phyloP scores from a whole-genome alignment of 2,797 vertebrate genomes.

The Enteromius thamalakanensis region DNA sequence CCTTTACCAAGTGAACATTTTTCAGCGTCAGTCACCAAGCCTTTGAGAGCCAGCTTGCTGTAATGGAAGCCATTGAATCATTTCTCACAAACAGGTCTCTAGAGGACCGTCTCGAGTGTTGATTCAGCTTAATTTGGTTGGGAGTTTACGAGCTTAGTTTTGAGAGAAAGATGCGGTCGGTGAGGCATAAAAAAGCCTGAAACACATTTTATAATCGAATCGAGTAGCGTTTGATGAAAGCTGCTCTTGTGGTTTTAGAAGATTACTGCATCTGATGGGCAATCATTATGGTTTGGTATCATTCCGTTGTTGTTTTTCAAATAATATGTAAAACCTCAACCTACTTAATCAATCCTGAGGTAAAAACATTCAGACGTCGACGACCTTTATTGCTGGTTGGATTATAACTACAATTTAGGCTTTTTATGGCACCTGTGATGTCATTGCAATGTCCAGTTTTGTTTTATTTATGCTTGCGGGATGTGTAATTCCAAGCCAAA shows the following conservation, averaged over 20 bases:
- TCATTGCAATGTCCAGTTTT: slow-evolving; percentile 42
- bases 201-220: slow-evolving; percentile 35
- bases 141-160: slow-evolving; percentile 37
- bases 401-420: slow-evolving; percentile 13
- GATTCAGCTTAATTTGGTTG: slow-evolving; percentile 46
- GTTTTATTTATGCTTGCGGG: slow-evolving; percentile 60
- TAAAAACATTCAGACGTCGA: slow-evolving; percentile 26
- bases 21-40: slow-evolving; percentile 64
- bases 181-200: slow-evolving; percentile 29
- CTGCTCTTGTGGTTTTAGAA: slow-evolving; percentile 41
- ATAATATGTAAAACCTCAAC: slow-evolving; percentile 40
- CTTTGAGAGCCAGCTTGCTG: slow-evolving; percentile 35
- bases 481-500: slow-evolving; percentile 66
- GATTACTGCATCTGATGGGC: slow-evolving; percentile 13
- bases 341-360: slow-evolving; percentile 27
- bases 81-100: slow-evolving; percentile 40
- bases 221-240: slow-evolving; percentile 30
- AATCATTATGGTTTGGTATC: slow-evolving; percentile 34
- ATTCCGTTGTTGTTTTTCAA: slow-evolving; percentile 28
- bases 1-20: slow-evolving; percentile 54
- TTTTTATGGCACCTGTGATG: slow-evolving; percentile 41
- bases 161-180: slow-evolving; percentile 26
- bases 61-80: slow-evolving; percentile 45
- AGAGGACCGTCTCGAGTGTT: slow-evolving; percentile 27
- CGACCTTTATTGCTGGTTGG: slow-evolving; percentile 4